Evolutionary conservation across 2,113 vertebrate genomes (phyloP).

Genomic region (Rhabdornis inornatus): DNA sequence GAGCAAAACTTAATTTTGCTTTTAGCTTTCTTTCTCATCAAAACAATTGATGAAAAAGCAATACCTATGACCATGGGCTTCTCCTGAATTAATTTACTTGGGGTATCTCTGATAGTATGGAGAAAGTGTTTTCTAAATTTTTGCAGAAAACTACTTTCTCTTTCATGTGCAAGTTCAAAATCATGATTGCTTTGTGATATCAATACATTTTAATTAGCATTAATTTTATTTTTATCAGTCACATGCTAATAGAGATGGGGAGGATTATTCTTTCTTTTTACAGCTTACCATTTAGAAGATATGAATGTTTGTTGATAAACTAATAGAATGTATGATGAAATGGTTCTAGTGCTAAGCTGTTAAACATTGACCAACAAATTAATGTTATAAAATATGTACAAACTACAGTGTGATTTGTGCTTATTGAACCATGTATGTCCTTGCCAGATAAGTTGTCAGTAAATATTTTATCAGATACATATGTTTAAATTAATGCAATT

Average conservation of each 20-base stretch:
- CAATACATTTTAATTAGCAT: slow-evolving; percentile 32
- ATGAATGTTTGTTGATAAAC: slow-evolving; percentile 42
- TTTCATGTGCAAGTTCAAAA: slow-evolving; percentile 21
- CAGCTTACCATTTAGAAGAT: slow-evolving; percentile 4
- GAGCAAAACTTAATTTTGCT: background rate
- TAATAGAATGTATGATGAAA: slow-evolving; percentile 3
- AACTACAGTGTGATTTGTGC: background rate
- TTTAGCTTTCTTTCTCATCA: background rate
- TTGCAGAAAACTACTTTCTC: background rate
- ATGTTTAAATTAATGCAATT: slow-evolving; percentile 50
- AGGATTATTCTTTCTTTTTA: background rate
- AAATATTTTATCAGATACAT: slow-evolving; percentile 49
- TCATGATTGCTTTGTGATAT: background rate
- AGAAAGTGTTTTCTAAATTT: background rate
- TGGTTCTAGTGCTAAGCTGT: background rate
- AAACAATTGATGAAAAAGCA: background rate
- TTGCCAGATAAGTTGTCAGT: slow-evolving; percentile 32
- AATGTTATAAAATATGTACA: slow-evolving; percentile 49
- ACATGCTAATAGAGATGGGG: background rate
- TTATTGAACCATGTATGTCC: background rate
- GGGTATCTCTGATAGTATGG: background rate
- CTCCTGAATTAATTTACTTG: background rate
- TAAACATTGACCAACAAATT: slow-evolving; percentile 60
- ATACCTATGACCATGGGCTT: background rate
- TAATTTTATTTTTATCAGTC: slow-evolving; percentile 9